Evolutionary conservation across 2,888 invertebrate genomes (phyloP).

Genomic region (Drosophila lutescens): DNA sequence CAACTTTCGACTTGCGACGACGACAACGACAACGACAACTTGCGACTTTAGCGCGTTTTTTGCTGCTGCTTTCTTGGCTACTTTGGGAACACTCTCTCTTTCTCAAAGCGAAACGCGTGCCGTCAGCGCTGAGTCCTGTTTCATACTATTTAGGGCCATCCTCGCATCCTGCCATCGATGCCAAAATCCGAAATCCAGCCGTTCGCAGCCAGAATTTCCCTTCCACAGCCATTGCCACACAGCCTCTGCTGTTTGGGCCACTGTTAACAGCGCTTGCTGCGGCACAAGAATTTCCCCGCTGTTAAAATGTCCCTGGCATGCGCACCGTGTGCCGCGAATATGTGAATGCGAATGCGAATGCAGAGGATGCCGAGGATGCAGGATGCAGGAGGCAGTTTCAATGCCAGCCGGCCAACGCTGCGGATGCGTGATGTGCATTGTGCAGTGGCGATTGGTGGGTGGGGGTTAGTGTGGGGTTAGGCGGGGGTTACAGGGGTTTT

Average conservation of each 20-base stretch:
- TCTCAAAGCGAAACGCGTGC: conserved; percentile 75
- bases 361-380: conserved; percentile 1
- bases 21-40: conserved; percentile 25
- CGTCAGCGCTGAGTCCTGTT: conserved; percentile 80
- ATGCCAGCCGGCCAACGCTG: conserved; percentile 31
- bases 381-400: conserved; percentile 22
- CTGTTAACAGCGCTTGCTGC: conserved; percentile 42
- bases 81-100: conserved; percentile 25
- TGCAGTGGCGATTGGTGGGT: background rate
- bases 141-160: conserved; percentile 61
- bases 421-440: conserved; percentile 54
- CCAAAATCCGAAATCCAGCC: conserved; percentile 10
- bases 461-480: background rate
- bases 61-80: conserved; percentile 23
- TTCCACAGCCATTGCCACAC: conserved; percentile 1
- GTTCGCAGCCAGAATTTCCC: conserved; percentile 12
- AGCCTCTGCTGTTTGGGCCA: conserved; percentile 19
- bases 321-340: conserved; percentile 57
- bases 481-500: background rate
- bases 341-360: conserved; percentile 16
- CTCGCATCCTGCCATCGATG: conserved; percentile 46
- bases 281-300: conserved; percentile 72
- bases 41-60: conserved; percentile 44
- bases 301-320: conserved; percentile 77
- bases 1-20: background rate